Conservation (phyloP, 2,888 invertebrate genomes). For the Cephus runcator region DNA sequence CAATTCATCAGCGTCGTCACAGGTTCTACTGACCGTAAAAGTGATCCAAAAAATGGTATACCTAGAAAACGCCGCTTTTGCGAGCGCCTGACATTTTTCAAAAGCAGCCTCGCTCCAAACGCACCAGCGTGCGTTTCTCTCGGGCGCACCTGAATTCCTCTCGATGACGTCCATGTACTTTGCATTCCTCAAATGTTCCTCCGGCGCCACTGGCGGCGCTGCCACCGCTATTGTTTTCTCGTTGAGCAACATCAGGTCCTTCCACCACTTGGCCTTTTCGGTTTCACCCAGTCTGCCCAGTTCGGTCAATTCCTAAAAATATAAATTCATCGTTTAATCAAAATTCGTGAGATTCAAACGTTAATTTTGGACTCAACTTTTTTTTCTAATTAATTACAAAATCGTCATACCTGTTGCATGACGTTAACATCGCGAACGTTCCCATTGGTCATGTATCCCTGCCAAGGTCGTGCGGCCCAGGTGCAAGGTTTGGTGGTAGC, state of each 20-base stretch:
- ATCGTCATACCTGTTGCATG: constrained; percentile 47
- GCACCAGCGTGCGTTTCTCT: constrained; percentile 73
- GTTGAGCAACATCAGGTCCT: constrained; percentile 69
- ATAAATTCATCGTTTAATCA: not conserved
- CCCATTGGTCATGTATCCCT: constrained; percentile 78
- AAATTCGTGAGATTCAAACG: not conserved
- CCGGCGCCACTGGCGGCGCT: constrained; percentile 72
- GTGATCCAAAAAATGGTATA: constrained; percentile 8
- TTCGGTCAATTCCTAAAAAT: constrained; percentile 49
- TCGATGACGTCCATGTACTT: constrained; percentile 79
- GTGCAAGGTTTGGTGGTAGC: constrained; percentile 74
- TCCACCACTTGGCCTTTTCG: constrained; percentile 64
- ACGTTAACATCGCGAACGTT: constrained; percentile 63
- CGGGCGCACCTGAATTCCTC: constrained; percentile 77
- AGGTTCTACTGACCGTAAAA: not conserved
- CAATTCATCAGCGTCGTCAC: not conserved
- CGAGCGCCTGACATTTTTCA: constrained; percentile 79
- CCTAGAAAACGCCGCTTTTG: constrained; percentile 77
- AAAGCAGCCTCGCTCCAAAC: constrained; percentile 74
- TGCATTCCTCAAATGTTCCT: constrained; percentile 72
- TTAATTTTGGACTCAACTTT: not conserved
- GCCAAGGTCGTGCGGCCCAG: constrained; percentile 91
- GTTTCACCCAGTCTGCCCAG: constrained; percentile 60
- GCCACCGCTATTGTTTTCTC: constrained; percentile 75
- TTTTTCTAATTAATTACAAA: not conserved